Evolutionary conservation across 2,888 invertebrate species (phyloP), one percentile per base, ranked within the genome.

Genomic region (Meghimatium bilineatum): DNA sequence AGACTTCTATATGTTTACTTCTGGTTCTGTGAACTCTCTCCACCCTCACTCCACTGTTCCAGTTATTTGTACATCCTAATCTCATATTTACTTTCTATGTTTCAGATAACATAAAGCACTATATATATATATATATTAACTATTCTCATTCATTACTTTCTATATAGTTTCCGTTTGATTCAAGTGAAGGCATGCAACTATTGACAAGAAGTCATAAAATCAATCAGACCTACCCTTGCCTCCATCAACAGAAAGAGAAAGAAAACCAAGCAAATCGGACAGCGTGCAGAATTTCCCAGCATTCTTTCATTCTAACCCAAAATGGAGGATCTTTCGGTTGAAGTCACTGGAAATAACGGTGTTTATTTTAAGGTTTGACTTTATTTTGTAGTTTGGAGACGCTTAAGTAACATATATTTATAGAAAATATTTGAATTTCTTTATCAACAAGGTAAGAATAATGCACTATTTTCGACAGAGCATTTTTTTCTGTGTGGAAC

Each of bases 241-340:
- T 32, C 26, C 32, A 20, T 29, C 23, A 63, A 38, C 63, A 69
- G 79, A 69, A 56, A 79, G 52, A 69, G 49, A 36, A 52, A 77
- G 77, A 63, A 63, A 71, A 71, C 72, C n/a, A 56, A 81, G 71
- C 77, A 52, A 77, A 83, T 78, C 83, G 77, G 77, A 77, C 56
- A 49, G 77, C 83, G 77, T 66, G 83, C 86, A 87, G 85, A 87
- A 88, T 88, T 93, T 93, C 92, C 89, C 89, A 88, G 84, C 87
- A 89, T 87, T 86, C 90, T 83, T 74, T 84, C 81, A 83, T 83
- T 81, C 80, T 85, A 82, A 85, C 85, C 85, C 87, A 97, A 97
- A 96, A 98, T 98, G 98, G 98, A 98, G 96, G 98, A 98, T 96
- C 96, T 98, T 95, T 96, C 97, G 96, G 98, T 98, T 95, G 98